These are phyloP conservation scores for Lithophane ornitopus DNA, from an alignment of 2,888 invertebrate species.

Conservation along the genomic window DNA sequence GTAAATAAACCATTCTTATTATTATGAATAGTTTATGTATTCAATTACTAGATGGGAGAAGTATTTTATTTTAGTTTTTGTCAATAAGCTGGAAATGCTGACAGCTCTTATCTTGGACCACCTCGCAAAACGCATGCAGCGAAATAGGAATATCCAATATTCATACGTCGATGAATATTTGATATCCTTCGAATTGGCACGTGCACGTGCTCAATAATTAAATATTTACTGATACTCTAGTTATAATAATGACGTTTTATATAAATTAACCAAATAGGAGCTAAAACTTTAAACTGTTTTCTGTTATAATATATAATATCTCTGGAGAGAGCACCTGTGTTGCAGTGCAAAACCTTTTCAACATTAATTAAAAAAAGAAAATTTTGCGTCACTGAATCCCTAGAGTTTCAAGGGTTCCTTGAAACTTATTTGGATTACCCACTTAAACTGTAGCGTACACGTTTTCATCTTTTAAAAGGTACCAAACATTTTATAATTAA, in stretches of 20 bases:
- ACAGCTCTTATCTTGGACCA: conserved; percentile 48
- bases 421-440: neutral
- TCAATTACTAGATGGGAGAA: neutral
- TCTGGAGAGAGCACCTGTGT: too few species aligned
- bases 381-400: neutral
- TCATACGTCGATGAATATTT: conserved; percentile 75
- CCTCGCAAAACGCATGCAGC: conserved; percentile 62
- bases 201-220: conserved; percentile 65
- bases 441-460: neutral
- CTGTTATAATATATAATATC: too few species aligned
- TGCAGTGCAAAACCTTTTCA: neutral
- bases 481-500: neutral
- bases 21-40: too few species aligned
- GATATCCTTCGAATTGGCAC: conserved; percentile 63
- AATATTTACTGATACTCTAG: conserved; percentile 34
- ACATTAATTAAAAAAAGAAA: neutral
- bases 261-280: neutral
- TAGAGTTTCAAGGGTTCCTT: too few species aligned
- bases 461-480: neutral
- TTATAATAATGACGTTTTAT: conserved; percentile 14
- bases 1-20: too few species aligned
- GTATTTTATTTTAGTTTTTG: neutral
- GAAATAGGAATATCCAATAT: conserved; percentile 76
- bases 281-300: neutral
- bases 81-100: neutral